Conservation (phyloP, 2,113 vertebrate species). For the Trichechus manatus region DNA sequence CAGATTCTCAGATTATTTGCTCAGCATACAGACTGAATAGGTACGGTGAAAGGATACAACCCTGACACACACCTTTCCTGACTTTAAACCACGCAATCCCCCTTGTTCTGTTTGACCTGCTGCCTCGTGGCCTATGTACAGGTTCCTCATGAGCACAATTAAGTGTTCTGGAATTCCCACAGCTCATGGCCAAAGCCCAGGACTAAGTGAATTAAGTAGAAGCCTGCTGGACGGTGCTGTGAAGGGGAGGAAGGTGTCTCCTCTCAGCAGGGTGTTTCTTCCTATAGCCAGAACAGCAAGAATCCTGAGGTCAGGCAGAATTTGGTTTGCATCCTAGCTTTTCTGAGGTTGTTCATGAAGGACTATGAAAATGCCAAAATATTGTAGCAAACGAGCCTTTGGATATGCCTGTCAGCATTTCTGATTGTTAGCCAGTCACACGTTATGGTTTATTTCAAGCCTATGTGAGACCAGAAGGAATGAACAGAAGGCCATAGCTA, state of each 20-base stretch:
- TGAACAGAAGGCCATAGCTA: background rate
- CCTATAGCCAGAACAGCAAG: background rate
- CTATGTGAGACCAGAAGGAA: slow-evolving; percentile 35
- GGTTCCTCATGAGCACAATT: no score
- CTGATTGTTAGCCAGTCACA: slow-evolving; percentile 48
- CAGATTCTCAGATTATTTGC: no score
- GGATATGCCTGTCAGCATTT: background rate
- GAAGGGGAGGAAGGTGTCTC: background rate
- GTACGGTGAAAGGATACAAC: no score
- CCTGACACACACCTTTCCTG: no score
- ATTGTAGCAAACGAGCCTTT: background rate
- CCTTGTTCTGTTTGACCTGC: no score
- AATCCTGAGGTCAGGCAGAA: background rate
- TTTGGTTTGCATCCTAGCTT: background rate
- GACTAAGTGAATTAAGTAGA: background rate
- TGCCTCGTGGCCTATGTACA: no score
- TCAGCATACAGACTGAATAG: no score
- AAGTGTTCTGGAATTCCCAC: no score
- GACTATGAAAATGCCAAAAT: slow-evolving; percentile 55
- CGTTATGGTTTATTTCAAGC: slow-evolving; percentile 43
- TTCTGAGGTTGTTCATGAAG: slow-evolving; percentile 39
- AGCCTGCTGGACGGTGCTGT: background rate
- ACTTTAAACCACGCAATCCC: no score
- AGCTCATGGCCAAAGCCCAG: no score
- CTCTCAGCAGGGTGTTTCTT: background rate